Evolutionary conservation across 2,797 vertebrate genomes (phyloP), one percentile per base, ranked within the genome.

Genomic region (Pitangus sulphuratus): DNA sequence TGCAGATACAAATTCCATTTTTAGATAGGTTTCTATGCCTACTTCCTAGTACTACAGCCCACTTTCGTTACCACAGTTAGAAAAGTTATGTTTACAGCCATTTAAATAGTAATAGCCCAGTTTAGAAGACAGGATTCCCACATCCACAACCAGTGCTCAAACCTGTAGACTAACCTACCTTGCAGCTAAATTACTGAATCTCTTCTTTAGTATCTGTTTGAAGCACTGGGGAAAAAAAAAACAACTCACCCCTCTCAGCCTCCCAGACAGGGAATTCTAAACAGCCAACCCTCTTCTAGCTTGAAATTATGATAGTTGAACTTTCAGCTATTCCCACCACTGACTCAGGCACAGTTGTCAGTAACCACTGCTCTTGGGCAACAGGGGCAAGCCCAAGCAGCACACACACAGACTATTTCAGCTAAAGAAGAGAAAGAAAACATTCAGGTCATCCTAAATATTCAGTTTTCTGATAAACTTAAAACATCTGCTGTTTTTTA

Each of bases 221-320:
- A 90, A 93, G 21, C 35, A 53, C 11, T 45, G 48, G 48, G 28
- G 47, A 35, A 77, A 64, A 78, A 76, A 64, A 78, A 22, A 22
- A 1, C 5, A 19, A 1, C 5, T 45, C 16, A 74, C 35, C 2
- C 40, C 20, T 40, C 15, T 30, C 61, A n/a, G 15, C 3, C 7
- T 4, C 3, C 4, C 16, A 53, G 31, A 31, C 0, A 80, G 8
- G 31, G 22, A 89, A 87, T 45, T 80, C 44, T 56, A 30, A 80
- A 72, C 31, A 70, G 40, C 18, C 54, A 87, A 14, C 9, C 70
- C 26, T 33, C 8, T 53, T 51, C 58, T 45, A 77, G 24, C 24
- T 79, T 69, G n/a, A 42, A 84, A 50, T 1, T 54, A 57, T 18
- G 47, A 20, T 11, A n/a, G 14, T 56, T 45, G 18, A 75, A 53